Base-by-base conservation (phyloP, 1,140 invertebrate species). In the Neodiprion pinetum region DNA sequence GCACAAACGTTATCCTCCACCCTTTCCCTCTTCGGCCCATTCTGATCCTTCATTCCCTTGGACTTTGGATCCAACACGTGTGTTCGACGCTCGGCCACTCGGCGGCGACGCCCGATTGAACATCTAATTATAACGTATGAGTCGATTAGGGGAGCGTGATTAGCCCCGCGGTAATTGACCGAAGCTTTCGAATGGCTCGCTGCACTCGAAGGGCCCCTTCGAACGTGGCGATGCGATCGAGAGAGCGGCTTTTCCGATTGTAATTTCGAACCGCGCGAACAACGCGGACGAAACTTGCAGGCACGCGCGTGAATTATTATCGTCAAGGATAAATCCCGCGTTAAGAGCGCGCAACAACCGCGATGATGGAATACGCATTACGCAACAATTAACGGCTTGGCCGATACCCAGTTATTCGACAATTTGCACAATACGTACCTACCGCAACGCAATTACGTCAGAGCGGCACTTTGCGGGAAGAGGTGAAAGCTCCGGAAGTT, bases 311-410 rank as follows among this genome's bases (percentile, higher is more conserved):
- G 28, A 40, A 40, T 40, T 5, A 5, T 40, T 40, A 40, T 40
- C 28, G 2, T 40, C 28, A 40, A 40, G 28, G 2, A 40, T 40
- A 40, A 40, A 40, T 40, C 28, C 28, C 5, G 28, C 28, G 28
- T 40, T 40, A 40, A 40, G 28, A 40, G 28, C 28, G 5, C 28
- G 28, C 12, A 61, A 9, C 53, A 47, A 21, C 67, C 11, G 67
- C 11, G 67, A 69, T 40, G 28, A 40, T 40, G 28, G 28, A 40
- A 40, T 40, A 40, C 28, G 28, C 67, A 47, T 69, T 23, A 69
- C 21, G 28, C 28, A 14, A 69, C 40, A 69, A 69, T 69, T 69
- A 69, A 69, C 67, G 21, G 67, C 40, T 28, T 14, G 21, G 12
- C 67, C 21, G 67, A 47, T 21, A 69, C 21, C 67, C 67, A 21